Base-by-base conservation (phyloP, 2,797 vertebrate species). In the Melanotaenia nigrans region DNA sequence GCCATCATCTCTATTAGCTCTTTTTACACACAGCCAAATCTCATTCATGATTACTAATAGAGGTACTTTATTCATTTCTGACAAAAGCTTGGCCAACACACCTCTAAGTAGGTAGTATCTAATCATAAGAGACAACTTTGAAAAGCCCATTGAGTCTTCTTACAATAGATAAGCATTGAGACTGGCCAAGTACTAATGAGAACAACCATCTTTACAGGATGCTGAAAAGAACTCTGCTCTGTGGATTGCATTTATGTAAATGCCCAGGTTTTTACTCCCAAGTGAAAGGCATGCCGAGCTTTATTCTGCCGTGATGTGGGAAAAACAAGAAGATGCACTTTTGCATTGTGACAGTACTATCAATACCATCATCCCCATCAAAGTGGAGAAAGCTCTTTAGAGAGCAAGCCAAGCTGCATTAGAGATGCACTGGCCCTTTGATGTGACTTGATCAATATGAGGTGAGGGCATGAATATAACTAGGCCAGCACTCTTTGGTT, bases 371-470 rank as follows among this genome's bases (percentile, higher is more conserved):
- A 93, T 90, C 87, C 90, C 87, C 93, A 94, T 95, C 94, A 95
- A 95, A 94, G 94, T 92, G 89, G 79, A 92, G 90, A 93, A 93
- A 90, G 90, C 92, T 93, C 92, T 95, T 94, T 92, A 90, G 91
- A 92, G 89, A 94, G 91, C 90, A 83, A 90, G 89, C 87, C 82
- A 93, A 92, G 88, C 90, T 92, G 91, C 94, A 95, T 95, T 95
- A 95, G 93, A 87, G 87, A 93, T 87, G 90, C 65, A 73, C 83
- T 77, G 78, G 77, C 69, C 87, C 94, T 95, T 95, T 94, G 93
- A 95, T 94, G 93, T 90, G 90, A 93, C 90, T 93, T 95, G 92
- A 95, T 95, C 94, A 95, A 95, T 95, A 94, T 87, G 89, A 93
- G 87, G 88, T 88, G 85, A 84, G 89, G 86, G 85, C 85, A 88